Evolutionary conservation across 2,113 vertebrate species (phyloP), one percentile per base, ranked within the genome.

Genomic region (Mionectes macconnelli): DNA sequence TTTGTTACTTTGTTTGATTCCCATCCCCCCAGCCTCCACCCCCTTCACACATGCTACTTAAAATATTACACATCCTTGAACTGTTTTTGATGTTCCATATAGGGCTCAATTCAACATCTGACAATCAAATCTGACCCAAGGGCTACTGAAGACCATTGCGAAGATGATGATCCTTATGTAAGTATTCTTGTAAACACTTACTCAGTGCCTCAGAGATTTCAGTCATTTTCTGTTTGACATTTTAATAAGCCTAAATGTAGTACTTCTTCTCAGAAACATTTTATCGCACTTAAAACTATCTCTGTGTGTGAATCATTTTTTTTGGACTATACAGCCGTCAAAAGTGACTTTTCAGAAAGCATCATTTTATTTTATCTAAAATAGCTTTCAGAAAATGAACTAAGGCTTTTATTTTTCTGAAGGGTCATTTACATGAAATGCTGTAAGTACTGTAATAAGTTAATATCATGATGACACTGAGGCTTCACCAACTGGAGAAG

Each of bases 31-130:
- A 27, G 42, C 5, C 12, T 5, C 13, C 4, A 4, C 24, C 19
- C 8, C 8, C 8, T 39, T 78, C 39, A 53, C 37, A 33, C 6
- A 8, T 30, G 13, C 39, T 75, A 4, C 4, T 82, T 73, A 33
- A 75, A 74, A 44, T 57, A 60, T 22, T 57, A 10, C 47, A 10
- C 47, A 82, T 37, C 11, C 16, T 73, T 86, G 25, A 86, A 55
- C 52, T 63, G 30, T 12, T 83, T 53, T 74, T 85, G 22, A 78
- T 92, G 4, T 86, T 92, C 66, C 85, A 10, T 95, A 8, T 35
- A 99, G 99, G 99, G 99, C 40, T 99, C 99, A 16, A 98, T 99
- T 92, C 99, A 99, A 95, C 98, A 99, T 93, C 98, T 99, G 96
- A 97, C 98, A 62, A 64, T 99, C 90, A 98, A 98, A 84, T 94